Evolutionary conservation across 2,797 vertebrate species (phyloP).

Genomic region (Enteromius radiatus): DNA sequence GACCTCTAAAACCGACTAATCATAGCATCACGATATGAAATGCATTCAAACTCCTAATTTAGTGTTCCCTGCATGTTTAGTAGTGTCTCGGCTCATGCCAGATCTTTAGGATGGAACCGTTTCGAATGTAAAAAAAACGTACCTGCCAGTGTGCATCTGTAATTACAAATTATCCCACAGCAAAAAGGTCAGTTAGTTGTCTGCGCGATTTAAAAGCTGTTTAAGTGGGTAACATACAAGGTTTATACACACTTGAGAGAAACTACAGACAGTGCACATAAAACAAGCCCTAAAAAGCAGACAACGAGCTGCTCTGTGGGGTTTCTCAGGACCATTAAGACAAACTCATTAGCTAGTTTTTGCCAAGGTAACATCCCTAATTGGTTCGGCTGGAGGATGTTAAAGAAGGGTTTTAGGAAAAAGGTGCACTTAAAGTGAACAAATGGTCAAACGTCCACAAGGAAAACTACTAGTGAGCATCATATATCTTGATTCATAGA

Average conservation of each 20-base stretch:
- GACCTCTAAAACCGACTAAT: slow-evolving; percentile 25
- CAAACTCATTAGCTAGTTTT: slow-evolving; percentile 45
- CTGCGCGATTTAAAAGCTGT: slow-evolving; percentile 23
- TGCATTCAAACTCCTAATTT: slow-evolving; percentile 15
- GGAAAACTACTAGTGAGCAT: not conserved
- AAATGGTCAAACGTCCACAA: slow-evolving; percentile 5
- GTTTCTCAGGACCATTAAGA: slow-evolving; percentile 25
- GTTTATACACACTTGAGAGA: slow-evolving; percentile 38
- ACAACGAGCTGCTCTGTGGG: slow-evolving; percentile 26
- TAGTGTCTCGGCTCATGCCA: slow-evolving; percentile 8
- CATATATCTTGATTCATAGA: not conserved
- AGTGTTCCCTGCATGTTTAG: slow-evolving; percentile 23
- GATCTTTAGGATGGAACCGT: not conserved
- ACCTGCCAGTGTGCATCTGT: slow-evolving; percentile 19
- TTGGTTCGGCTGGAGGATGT: slow-evolving; percentile 33
- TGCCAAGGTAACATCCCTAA: slow-evolving; percentile 41
- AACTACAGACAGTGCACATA: slow-evolving; percentile 27
- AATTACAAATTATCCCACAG: slow-evolving; percentile 38
- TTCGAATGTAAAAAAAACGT: slow-evolving; percentile 27
- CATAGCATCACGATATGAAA: slow-evolving; percentile 12
- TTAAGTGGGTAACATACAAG: slow-evolving; percentile 27
- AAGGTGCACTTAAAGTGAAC: slow-evolving; percentile 28
- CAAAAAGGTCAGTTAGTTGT: slow-evolving; percentile 33
- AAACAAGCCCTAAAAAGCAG: slow-evolving; percentile 34
- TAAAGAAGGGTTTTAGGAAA: slow-evolving; percentile 28